phyloP scores from a whole-genome alignment of 2,113 vertebrate species.

The Merops nubicus region DNA sequence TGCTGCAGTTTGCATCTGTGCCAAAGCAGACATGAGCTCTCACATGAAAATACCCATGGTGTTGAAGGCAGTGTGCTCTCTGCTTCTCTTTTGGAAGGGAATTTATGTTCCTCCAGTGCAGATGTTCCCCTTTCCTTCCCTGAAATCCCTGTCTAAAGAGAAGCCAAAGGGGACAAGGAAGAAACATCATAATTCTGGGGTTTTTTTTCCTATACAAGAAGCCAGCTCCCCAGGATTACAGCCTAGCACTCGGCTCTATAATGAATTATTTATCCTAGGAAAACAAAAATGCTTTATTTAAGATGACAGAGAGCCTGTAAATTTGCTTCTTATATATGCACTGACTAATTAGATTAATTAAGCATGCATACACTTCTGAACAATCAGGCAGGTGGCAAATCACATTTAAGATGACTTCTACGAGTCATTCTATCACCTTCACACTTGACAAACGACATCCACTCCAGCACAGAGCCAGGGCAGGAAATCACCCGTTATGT shows the following conservation, averaged over 20 bases:
- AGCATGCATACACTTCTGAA: slow-evolving; percentile 73
- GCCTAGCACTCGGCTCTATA: slow-evolving; percentile 56
- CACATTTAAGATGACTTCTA: slow-evolving; percentile 73
- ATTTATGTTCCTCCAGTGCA: neutral
- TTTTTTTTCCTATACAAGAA: slow-evolving; percentile 49
- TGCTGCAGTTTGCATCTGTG: neutral
- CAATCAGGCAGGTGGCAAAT: slow-evolving; percentile 81
- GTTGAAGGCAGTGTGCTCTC: neutral
- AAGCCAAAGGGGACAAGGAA: slow-evolving; percentile 46
- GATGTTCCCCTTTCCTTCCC: neutral
- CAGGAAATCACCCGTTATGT: slow-evolving; percentile 55
- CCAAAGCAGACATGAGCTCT: neutral
- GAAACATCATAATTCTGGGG: neutral
- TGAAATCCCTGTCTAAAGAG: neutral
- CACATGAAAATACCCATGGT: neutral
- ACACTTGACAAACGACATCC: slow-evolving; percentile 71
- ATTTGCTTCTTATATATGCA: slow-evolving; percentile 77
- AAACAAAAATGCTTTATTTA: slow-evolving; percentile 82
- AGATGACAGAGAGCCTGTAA: slow-evolving; percentile 74
- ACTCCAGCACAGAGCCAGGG: slow-evolving; percentile 57
- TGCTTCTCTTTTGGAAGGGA: slow-evolving; percentile 35
- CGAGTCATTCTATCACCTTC: slow-evolving; percentile 71
- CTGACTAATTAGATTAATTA: slow-evolving; percentile 86
- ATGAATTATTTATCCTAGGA: slow-evolving; percentile 76
- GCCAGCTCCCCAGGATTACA: slow-evolving; percentile 41